These are phyloP conservation scores for Cyphomyrmex costatus DNA, from an alignment of 1,140 invertebrate species.

Conservation along the genomic window DNA sequence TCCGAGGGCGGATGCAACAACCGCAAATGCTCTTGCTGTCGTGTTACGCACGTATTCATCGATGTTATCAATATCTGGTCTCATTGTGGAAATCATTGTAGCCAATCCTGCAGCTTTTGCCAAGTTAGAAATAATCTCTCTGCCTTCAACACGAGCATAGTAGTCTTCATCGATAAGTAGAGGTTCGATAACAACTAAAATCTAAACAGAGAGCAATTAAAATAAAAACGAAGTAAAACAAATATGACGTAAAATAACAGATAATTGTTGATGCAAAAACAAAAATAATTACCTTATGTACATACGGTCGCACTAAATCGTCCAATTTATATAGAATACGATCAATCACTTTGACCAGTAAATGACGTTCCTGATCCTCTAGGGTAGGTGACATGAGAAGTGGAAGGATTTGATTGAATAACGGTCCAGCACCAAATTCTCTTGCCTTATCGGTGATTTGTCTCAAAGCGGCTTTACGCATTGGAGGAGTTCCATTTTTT, in stretches of 20 bases:
- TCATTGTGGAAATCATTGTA: conserved; percentile 99
- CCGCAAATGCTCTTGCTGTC: conserved; percentile 99
- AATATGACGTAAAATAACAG: conserved; percentile 35
- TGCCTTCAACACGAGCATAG: conserved; percentile 99
- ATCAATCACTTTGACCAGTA: conserved; percentile 99
- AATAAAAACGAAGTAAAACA: not conserved
- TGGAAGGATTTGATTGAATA: conserved; percentile 99
- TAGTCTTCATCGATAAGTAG: conserved; percentile 99
- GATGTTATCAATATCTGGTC: conserved; percentile 99
- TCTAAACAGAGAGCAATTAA: conserved; percentile 86
- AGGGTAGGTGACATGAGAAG: conserved; percentile 99
- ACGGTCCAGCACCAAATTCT: conserved; percentile 98
- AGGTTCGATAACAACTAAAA: conserved; percentile 99
- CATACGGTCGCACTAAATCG: conserved; percentile 99
- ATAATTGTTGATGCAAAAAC: not conserved
- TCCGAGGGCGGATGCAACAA: conserved; percentile 99
- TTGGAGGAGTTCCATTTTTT: conserved; percentile 99
- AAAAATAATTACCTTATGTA: conserved; percentile 94
- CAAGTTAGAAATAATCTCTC: conserved; percentile 99
- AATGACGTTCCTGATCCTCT: conserved; percentile 99
- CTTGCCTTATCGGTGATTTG: conserved; percentile 99
- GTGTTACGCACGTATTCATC: conserved; percentile 99
- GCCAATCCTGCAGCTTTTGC: conserved; percentile 99
- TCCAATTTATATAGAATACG: conserved; percentile 99
- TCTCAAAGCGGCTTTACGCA: conserved; percentile 98